These are phyloP conservation scores for Phataginus tetradactyla DNA, from an alignment of 2,797 vertebrate genomes.

Conservation along the genomic window DNA sequence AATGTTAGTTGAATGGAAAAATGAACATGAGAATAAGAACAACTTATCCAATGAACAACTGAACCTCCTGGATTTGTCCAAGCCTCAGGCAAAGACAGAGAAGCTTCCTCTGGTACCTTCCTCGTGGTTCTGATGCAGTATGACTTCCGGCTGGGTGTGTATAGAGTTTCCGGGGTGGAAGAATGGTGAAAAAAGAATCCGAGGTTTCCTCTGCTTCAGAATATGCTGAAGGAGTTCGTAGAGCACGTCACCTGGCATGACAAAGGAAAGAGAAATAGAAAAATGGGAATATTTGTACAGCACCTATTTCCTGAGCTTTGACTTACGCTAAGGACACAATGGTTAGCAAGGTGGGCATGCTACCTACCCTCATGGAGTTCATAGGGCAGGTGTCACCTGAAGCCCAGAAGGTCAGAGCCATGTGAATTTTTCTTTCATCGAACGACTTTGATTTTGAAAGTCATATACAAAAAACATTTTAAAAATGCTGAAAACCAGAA, in stretches of 20 bases:
- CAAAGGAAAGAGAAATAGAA: constrained; percentile 53
- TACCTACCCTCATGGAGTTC: accelerated
- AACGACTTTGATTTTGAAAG: background rate
- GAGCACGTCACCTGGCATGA: constrained; percentile 93
- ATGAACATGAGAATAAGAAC: background rate
- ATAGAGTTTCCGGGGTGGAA: constrained; percentile 95
- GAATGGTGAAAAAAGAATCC: constrained; percentile 91
- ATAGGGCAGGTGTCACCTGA: background rate
- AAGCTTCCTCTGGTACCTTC: constrained; percentile 89
- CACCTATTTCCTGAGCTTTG: background rate
- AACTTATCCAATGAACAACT: background rate
- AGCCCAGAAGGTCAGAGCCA: background rate
- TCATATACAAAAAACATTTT: background rate
- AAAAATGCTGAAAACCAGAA: background rate
- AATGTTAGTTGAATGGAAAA: background rate
- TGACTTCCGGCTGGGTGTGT: constrained; percentile 91
- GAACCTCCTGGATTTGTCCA: background rate
- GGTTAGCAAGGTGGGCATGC: accelerated
- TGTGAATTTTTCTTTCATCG: background rate
- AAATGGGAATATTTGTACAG: background rate
- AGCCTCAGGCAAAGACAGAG: background rate
- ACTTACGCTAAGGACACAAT: accelerated
- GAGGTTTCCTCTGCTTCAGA: constrained; percentile 96
- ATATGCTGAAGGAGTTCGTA: constrained; percentile 99
- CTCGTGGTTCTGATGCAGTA: constrained; percentile 93